phyloP scores from a whole-genome alignment of 2,888 invertebrate species.

The Polymixis flavicincta region DNA sequence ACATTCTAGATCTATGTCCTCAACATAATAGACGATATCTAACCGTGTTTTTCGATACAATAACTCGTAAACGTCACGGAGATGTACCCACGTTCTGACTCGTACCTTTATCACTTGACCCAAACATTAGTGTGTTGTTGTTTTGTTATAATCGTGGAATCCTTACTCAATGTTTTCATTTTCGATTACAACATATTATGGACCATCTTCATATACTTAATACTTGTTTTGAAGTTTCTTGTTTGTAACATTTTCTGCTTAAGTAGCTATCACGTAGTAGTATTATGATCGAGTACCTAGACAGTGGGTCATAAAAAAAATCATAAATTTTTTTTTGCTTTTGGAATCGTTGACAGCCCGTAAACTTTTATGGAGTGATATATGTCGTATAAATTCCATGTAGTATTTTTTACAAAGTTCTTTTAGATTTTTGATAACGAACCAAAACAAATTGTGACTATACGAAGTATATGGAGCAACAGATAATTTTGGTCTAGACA shows the following conservation, averaged over 20 bases:
- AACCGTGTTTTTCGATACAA: constrained; percentile 59
- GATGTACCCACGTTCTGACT: constrained; percentile 34
- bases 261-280: constrained; percentile 2
- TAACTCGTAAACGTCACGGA: constrained; percentile 32
- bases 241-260: constrained; percentile 7
- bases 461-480: background rate
- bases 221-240: constrained; percentile 1
- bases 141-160: constrained; percentile 51
- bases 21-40: constrained; percentile 56
- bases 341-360: constrained; percentile 63
- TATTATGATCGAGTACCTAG: constrained; percentile 20
- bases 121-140: constrained; percentile 51
- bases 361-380: constrained; percentile 66
- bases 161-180: constrained; percentile 32
- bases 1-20: constrained; percentile 62
- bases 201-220: background rate
- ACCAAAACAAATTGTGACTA: background rate
- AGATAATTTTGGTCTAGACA: constrained; percentile 19
- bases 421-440: constrained; percentile 12
- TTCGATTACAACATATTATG: constrained; percentile 16
- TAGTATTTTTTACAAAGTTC: constrained; percentile 36
- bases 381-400: constrained; percentile 64
- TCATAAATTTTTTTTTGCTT: constrained; percentile 68
- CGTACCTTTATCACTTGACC: constrained; percentile 60
- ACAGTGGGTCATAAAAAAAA: constrained; percentile 46